phyloP scores from a whole-genome alignment of 2,888 invertebrate species.

The Lepidocyrtinus sp. region DNA sequence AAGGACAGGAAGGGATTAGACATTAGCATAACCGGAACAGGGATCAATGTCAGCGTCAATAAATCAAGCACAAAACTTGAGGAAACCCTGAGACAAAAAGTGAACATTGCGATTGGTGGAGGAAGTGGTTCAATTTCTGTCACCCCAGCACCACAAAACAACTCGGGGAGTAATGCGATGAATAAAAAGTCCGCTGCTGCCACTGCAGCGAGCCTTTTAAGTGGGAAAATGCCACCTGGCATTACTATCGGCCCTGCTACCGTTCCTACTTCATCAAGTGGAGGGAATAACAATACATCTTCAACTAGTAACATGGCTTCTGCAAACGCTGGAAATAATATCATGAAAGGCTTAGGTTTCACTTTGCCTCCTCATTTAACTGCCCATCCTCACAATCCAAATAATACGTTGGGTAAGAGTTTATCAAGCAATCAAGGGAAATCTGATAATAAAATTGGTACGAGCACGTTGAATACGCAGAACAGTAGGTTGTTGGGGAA shows the following conservation, averaged over 20 bases:
- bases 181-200: slow-evolving; percentile 56
- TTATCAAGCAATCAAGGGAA: slow-evolving; percentile 36
- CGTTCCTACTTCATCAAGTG: slow-evolving; percentile 32
- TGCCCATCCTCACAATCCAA: slow-evolving; percentile 61
- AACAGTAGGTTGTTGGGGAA: slow-evolving; percentile 42
- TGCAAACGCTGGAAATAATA: slow-evolving; percentile 38
- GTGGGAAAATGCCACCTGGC: slow-evolving; percentile 67
- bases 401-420: slow-evolving; percentile 17
- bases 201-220: slow-evolving; percentile 58
- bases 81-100: slow-evolving; percentile 63
- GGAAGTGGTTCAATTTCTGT: slow-evolving; percentile 54
- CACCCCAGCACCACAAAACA: slow-evolving; percentile 40
- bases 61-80: slow-evolving; percentile 60
- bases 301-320: slow-evolving; percentile 18
- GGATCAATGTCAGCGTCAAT: slow-evolving; percentile 59
- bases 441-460: slow-evolving; percentile 47
- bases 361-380: slow-evolving; percentile 62
- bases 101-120: slow-evolving; percentile 53
- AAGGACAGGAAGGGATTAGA: slow-evolving; percentile 70
- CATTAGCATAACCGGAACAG: slow-evolving; percentile 67
- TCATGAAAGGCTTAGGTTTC: slow-evolving; percentile 57
- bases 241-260: slow-evolving; percentile 65
- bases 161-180: neutral
- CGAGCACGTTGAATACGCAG: slow-evolving; percentile 37
- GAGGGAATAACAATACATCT: slow-evolving; percentile 19